phyloP scores from a whole-genome alignment of 2,113 vertebrate species.

The Orcinus orca region DNA sequence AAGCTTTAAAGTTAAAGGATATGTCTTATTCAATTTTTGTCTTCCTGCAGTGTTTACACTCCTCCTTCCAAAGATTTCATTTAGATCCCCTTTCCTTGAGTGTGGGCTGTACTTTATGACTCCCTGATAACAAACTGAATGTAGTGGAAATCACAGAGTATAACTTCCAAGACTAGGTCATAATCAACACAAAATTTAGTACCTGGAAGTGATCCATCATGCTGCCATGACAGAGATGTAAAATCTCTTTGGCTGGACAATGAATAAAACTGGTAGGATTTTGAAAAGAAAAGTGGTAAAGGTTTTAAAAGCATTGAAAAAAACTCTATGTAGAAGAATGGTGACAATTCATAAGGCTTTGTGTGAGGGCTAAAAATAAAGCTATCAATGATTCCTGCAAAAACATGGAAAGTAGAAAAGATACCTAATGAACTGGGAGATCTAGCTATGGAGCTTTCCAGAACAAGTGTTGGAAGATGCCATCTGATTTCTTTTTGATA shows the following conservation, averaged over 20 bases:
- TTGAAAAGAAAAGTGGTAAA: neutral
- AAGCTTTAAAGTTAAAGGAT: neutral
- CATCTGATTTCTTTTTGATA: neutral
- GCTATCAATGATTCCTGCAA: neutral
- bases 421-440: neutral
- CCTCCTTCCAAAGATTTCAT: neutral
- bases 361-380: neutral
- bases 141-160: neutral
- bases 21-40: neutral
- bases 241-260: neutral
- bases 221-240: neutral
- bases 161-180: neutral
- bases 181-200: neutral
- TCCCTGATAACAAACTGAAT: neutral
- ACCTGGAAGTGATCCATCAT: neutral
- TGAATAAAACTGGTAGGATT: neutral
- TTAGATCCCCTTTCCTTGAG: neutral
- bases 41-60: neutral
- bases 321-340: neutral
- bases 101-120: neutral
- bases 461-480: neutral
- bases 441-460: neutral
- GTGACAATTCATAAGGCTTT: neutral
- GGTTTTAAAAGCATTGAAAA: neutral
- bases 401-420: neutral